These are phyloP conservation scores for Tenualosa ilisha DNA, from an alignment of 2,797 vertebrate genomes.

Conservation along the genomic window DNA sequence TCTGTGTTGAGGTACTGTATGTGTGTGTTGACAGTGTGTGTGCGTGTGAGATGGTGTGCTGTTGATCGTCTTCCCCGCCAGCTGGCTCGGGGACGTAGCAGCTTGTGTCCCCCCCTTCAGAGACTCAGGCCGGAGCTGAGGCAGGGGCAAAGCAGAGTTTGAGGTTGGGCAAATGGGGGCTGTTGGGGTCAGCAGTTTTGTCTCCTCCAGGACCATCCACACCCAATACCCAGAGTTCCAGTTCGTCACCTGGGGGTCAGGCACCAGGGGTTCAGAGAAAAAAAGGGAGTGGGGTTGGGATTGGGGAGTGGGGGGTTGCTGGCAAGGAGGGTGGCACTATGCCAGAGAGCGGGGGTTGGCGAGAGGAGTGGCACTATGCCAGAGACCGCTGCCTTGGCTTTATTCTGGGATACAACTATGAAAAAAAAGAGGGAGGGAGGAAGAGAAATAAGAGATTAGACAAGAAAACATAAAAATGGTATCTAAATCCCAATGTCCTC, in stretches of 20 bases:
- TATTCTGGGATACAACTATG: conserved; percentile 94
- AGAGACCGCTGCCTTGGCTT: conserved; percentile 95
- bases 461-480: background rate
- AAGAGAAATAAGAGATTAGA: background rate
- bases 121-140: conserved; percentile 45
- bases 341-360: conserved; percentile 13
- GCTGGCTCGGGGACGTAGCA: conserved; percentile 52
- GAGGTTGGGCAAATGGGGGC: conserved; percentile 41
- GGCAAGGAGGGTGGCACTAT: too few relatives aligned
- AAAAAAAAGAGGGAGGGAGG: conserved; percentile 14
- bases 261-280: conserved; percentile 7
- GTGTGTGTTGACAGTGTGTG: conserved; percentile 37
- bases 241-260: conserved; percentile 49
- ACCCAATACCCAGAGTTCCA: conserved; percentile 56
- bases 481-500: too few relatives aligned
- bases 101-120: conserved; percentile 56
- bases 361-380: conserved; percentile 72
- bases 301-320: background rate
- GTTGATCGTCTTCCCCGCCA: conserved; percentile 26
- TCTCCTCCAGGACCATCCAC: conserved; percentile 55
- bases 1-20: conserved; percentile 45
- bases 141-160: conserved; percentile 56
- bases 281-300: background rate
- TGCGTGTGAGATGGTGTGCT: conserved; percentile 20
- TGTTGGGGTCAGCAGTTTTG: conserved; percentile 58